These are phyloP conservation scores for Apodemia duryi DNA, from an alignment of 2,888 invertebrate genomes.

Conservation along the genomic window DNA sequence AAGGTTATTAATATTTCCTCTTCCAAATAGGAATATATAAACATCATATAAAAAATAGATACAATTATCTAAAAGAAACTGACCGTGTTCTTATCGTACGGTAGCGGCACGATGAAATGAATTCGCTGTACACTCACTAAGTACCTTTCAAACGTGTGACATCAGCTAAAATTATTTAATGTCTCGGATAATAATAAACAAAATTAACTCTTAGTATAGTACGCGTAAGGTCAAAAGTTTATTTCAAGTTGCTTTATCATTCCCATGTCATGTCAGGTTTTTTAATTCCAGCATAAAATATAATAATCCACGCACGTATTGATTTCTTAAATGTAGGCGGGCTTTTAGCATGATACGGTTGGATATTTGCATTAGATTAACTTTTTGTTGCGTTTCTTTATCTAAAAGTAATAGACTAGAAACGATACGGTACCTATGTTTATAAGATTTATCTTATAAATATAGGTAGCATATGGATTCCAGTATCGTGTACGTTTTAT, in stretches of 20 bases:
- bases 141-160: conserved; percentile 25
- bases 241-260: not conserved
- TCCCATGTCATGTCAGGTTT: conserved; percentile 28
- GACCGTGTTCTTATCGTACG: conserved; percentile 34
- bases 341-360: conserved; percentile 21
- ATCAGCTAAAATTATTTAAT: conserved; percentile 26
- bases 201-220: not conserved
- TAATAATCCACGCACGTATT: conserved; percentile 27
- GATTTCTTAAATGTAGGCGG: conserved; percentile 22
- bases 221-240: not conserved
- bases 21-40: conserved; percentile 13
- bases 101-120: conserved; percentile 50
- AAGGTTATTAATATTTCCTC: conserved; percentile 19
- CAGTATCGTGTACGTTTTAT: not conserved
- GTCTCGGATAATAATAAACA: not conserved
- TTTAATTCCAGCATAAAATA: conserved; percentile 31
- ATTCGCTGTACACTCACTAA: conserved; percentile 36
- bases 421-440: not conserved
- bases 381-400: conserved; percentile 9
- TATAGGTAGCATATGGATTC: not conserved
- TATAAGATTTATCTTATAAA: not conserved
- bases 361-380: conserved; percentile 10
- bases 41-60: conserved; percentile 10
- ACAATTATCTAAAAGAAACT: conserved; percentile 12
- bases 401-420: not conserved